These are phyloP conservation scores for Pavo muticus DNA, from an alignment of 2,113 vertebrate species.

Conservation along the genomic window DNA sequence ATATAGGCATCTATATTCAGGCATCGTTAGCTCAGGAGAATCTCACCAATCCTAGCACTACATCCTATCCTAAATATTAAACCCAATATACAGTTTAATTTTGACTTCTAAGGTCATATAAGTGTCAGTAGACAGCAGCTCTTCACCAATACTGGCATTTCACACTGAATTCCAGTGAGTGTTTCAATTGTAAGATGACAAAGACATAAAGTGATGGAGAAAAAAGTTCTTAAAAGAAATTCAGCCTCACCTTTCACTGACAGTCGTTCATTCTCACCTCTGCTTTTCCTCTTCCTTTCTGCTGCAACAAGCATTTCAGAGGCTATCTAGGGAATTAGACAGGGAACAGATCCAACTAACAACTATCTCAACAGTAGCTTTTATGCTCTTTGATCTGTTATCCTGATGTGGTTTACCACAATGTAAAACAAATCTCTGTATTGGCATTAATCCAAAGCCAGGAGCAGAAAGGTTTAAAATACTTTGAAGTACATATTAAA, in stretches of 20 bases:
- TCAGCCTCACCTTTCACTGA: background rate
- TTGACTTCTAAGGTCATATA: background rate
- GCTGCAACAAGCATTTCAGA: background rate
- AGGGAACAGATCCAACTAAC: background rate
- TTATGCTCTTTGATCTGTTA: background rate
- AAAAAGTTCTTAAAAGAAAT: background rate
- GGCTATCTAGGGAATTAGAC: background rate
- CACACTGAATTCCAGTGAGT: background rate
- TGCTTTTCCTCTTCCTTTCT: background rate
- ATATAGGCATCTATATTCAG: background rate
- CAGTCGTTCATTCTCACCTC: fast-evolving
- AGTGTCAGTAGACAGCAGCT: background rate
- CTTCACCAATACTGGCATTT: background rate
- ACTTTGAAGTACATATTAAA: background rate
- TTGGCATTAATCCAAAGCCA: background rate
- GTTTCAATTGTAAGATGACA: background rate
- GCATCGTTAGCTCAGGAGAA: background rate
- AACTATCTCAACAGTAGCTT: background rate
- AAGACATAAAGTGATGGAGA: background rate
- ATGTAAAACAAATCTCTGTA: background rate
- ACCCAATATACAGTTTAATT: background rate
- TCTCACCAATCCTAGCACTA: background rate
- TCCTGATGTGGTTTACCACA: background rate
- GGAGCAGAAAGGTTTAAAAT: background rate
- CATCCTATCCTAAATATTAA: background rate